Evolutionary conservation across 2,113 vertebrate genomes (phyloP), one percentile per base, ranked within the genome.

Genomic region (Boleophthalmus pectinirostris): DNA sequence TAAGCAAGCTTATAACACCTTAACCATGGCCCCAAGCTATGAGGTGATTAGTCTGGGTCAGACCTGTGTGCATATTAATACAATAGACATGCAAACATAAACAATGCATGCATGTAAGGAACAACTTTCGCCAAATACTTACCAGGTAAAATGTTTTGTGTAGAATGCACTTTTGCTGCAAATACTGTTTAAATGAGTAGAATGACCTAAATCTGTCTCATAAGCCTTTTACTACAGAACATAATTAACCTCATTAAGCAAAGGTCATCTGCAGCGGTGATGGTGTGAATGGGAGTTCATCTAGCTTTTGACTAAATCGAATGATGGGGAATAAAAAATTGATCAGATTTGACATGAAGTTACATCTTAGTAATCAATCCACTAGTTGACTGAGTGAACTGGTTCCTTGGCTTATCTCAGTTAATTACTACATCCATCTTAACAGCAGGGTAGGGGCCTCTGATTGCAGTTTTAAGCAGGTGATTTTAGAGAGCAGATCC

Each of bases 401-500:
- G 43, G 45, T 76, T 69, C 78, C 64, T 47, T 66, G 29, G 78
- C 75, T 47, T 71, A 54, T 43, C 47, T 74, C 63, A 25, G 58
- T 76, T 72, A 82, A 87, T 79, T 77, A 71, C 79, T 76, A 70
- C 77, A 60, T 80, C 57, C 29, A 74, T 78, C 29, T 72, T 78
- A 72, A 73, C 65, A 70, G 72, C 43, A 77, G 72, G 78, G 51
- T 66, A 60, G 78, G 23, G 57, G 78, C 46, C 63, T 80, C 75
- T 76, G 68, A 73, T 69, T 23, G 47, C 51, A 29, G 45, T 9
- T 63, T 56, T 60, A 73, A 46, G 33, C 33, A 38, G 53, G 63
- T 67, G 73, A 84, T 76, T 73, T 84, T 74, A 85, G 66, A 68
- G 64, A 75, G 75, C 72, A 75, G 74, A 82, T 74, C 68, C 96